Evolutionary conservation across 2,888 invertebrate species (phyloP).

Genomic region (Boloria selene): DNA sequence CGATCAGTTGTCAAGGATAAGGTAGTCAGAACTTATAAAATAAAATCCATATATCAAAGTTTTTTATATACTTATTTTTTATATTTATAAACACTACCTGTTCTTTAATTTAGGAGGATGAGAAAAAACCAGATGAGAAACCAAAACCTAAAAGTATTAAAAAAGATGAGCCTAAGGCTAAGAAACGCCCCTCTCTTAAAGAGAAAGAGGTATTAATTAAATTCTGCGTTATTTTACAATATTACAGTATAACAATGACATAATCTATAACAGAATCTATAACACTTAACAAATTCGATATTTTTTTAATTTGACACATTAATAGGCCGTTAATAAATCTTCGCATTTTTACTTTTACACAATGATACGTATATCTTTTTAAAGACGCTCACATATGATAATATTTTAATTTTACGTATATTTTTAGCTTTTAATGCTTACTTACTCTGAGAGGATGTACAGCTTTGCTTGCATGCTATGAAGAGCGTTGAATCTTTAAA

Average conservation of each 20-base stretch:
- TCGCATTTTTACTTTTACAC: background rate
- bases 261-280: constrained; percentile 12
- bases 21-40: constrained; percentile 53
- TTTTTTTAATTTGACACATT: background rate
- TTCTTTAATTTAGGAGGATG: constrained; percentile 64
- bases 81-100: background rate
- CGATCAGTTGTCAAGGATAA: constrained; percentile 72
- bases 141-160: constrained; percentile 68
- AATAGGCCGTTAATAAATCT: constrained; percentile 15
- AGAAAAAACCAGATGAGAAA: constrained; percentile 73
- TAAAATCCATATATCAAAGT: constrained; percentile 1
- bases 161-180: constrained; percentile 66
- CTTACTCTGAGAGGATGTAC: background rate
- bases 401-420: constrained; percentile 1
- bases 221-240: constrained; percentile 1
- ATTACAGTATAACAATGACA: background rate
- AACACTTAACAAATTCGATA: constrained; percentile 12
- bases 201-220: constrained; percentile 69
- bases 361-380: no score
- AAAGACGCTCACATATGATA: background rate
- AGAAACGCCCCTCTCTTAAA: constrained; percentile 75
- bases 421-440: background rate
- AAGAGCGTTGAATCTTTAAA: background rate
- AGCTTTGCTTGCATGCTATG: constrained; percentile 5
- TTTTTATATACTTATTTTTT: constrained; percentile 5